These are phyloP conservation scores for Amphiduros pacificus DNA, from an alignment of 2,888 invertebrate genomes.

Conservation along the genomic window DNA sequence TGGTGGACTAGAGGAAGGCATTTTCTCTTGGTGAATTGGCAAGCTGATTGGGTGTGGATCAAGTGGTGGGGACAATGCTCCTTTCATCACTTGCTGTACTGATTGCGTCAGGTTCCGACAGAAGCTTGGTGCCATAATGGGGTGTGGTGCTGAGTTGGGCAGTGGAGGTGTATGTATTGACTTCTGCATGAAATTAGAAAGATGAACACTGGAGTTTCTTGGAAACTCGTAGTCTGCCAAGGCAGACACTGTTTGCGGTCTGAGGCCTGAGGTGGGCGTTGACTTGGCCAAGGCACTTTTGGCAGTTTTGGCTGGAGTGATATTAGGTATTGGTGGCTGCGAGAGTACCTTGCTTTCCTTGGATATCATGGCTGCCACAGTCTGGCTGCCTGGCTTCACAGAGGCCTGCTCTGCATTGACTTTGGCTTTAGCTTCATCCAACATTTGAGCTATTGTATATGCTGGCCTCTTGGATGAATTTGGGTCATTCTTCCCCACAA, in stretches of 20 bases:
- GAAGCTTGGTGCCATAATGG: conserved; percentile 31
- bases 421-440: conserved; percentile 15
- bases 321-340: background rate
- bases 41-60: conserved; percentile 1
- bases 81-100: conserved; percentile 27
- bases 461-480: too few relatives aligned
- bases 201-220: conserved; percentile 7
- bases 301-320: background rate
- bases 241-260: background rate
- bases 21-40: conserved; percentile 15
- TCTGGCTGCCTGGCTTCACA: background rate
- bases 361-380: background rate
- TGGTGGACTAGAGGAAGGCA: conserved; percentile 7
- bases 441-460: conserved; percentile 15
- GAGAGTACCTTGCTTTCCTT: background rate
- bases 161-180: conserved; percentile 23
- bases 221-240: conserved; percentile 10
- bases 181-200: conserved; percentile 23
- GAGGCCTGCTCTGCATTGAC: background rate
- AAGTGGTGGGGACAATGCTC: conserved; percentile 25
- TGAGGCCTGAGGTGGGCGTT: background rate
- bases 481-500: too few relatives aligned
- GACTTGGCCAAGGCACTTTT: background rate
- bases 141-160: conserved; percentile 21
- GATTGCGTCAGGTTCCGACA: conserved; percentile 30